Conservation (phyloP, 2,113 vertebrate genomes). For the Entomyzon cyanotis region DNA sequence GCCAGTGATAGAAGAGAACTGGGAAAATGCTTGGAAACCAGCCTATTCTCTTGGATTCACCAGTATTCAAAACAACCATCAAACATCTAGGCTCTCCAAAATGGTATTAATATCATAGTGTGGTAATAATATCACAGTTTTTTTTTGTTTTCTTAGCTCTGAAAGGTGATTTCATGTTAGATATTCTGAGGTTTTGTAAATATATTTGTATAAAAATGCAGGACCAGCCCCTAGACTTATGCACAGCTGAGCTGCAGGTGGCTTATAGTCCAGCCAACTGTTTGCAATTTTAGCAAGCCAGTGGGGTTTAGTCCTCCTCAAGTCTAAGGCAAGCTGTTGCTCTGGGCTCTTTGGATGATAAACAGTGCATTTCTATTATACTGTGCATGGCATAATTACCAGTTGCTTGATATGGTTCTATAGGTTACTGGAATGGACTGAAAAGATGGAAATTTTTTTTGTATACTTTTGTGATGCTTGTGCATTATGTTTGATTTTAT, state of each 20-base stretch:
- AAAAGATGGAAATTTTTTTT: background rate
- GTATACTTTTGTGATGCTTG: background rate
- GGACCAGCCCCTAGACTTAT: background rate
- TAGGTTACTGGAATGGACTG: background rate
- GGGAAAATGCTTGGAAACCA: constrained; percentile 22
- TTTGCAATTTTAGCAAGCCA: background rate
- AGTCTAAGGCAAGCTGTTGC: background rate
- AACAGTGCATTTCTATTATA: background rate
- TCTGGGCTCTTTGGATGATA: background rate
- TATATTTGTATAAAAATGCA: background rate
- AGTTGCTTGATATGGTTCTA: background rate
- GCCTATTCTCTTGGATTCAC: background rate
- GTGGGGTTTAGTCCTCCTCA: background rate
- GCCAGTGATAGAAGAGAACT: background rate
- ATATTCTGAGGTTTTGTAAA: background rate
- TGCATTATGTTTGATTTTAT: background rate
- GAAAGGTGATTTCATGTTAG: background rate
- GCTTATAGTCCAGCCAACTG: background rate
- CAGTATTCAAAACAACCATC: background rate
- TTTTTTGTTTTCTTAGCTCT: background rate
- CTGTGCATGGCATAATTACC: background rate
- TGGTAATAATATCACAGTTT: background rate
- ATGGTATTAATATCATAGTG: background rate
- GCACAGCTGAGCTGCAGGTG: constrained; percentile 40
- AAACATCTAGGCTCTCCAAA: background rate